Evolutionary conservation across 2,888 invertebrate species (phyloP).

Genomic region (Adela reaumurella): DNA sequence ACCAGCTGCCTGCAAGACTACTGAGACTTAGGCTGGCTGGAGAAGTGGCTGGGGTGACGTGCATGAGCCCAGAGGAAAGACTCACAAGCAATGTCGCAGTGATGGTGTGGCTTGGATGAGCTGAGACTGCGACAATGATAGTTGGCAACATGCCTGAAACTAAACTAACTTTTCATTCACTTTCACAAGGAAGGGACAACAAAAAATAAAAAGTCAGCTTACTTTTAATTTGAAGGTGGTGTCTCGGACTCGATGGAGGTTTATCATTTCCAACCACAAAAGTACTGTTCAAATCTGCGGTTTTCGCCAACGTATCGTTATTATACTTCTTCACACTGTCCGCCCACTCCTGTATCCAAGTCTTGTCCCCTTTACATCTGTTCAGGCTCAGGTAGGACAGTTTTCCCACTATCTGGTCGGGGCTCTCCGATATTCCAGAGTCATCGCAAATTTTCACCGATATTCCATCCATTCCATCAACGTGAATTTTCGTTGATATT

Average conservation of each 20-base stretch:
- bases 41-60: no score
- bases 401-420: slow-evolving; percentile 37
- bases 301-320: slow-evolving; percentile 28
- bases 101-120: no score
- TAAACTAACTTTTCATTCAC: no score
- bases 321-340: slow-evolving; percentile 57
- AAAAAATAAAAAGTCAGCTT: slow-evolving; percentile 22
- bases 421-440: slow-evolving; percentile 22
- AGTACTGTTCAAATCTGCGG: slow-evolving; percentile 16
- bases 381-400: slow-evolving; percentile 45
- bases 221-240: slow-evolving; percentile 31
- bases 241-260: slow-evolving; percentile 41
- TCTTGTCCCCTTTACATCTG: slow-evolving; percentile 48
- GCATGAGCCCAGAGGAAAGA: no score
- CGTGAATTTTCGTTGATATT: slow-evolving; percentile 2
- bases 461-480: slow-evolving; percentile 2
- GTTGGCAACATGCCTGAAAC: no score
- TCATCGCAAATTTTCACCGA: slow-evolving; percentile 34
- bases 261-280: slow-evolving; percentile 22
- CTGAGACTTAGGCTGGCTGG: no score
- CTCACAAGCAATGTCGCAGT: no score
- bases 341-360: slow-evolving; percentile 65
- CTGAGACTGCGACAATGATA: no score
- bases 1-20: no score
- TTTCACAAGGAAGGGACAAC: no score